Percentiles rank a stretch among this genome's conserved stretches.
These are phyloP conservation scores for Paradoxurus hermaphroditus DNA, from an alignment of 2,113 vertebrate species.

Conservation along the genomic window DNA sequence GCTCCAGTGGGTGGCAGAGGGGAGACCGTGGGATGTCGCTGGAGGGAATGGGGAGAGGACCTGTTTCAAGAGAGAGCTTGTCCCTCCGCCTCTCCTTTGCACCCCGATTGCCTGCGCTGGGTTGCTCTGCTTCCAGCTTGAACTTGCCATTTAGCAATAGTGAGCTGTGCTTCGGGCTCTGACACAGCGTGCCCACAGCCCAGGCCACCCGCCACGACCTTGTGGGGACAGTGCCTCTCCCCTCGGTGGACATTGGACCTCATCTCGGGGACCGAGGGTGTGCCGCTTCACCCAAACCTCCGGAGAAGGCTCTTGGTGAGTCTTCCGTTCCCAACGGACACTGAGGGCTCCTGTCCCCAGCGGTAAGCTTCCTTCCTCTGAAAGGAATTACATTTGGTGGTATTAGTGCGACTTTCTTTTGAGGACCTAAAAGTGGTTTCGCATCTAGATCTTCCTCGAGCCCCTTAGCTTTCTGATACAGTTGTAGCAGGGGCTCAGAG, in stretches of 20 bases:
- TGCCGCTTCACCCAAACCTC: too few species aligned
- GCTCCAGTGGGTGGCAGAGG: neutral
- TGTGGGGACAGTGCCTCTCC: too few species aligned
- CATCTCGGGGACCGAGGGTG: neutral
- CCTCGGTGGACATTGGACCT: neutral
- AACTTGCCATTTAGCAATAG: neutral
- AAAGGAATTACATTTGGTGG: neutral
- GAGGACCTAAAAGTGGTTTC: neutral
- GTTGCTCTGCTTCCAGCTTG: neutral
- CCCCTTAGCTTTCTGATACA: neutral
- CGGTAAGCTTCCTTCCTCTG: neutral
- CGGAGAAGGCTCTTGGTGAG: neutral
- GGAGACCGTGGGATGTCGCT: neutral
- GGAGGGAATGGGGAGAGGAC: neutral
- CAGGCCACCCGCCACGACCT: neutral
- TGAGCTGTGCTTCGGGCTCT: neutral
- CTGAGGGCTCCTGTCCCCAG: neutral
- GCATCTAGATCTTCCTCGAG: neutral
- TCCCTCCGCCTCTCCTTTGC: neutral
- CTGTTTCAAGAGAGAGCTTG: neutral
- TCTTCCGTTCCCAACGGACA: fast-evolving
- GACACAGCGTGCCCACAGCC: neutral
- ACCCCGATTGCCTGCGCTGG: neutral
- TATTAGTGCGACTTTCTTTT: neutral
- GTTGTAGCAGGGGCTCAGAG: too few species aligned